Conservation (phyloP, 2,888 invertebrate genomes). For the Drosophila suboccidentalis region DNA sequence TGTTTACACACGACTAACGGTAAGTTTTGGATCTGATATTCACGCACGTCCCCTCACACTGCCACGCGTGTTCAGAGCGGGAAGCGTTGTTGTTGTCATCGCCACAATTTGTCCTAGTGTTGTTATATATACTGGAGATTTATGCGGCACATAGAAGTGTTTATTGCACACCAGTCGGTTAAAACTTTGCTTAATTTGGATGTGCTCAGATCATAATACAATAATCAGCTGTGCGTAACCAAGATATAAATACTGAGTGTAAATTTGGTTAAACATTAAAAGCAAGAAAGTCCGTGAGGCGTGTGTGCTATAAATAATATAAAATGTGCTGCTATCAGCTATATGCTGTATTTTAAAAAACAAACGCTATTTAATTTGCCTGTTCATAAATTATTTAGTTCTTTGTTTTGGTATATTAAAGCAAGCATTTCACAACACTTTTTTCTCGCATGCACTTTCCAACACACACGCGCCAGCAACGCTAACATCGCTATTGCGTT, state of each 20-base stretch:
- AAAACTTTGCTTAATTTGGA: not conserved
- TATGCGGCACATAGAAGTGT: not conserved
- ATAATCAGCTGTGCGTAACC: constrained; percentile 17
- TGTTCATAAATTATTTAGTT: constrained; percentile 16
- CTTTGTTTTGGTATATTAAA: constrained; percentile 37
- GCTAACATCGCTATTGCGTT: constrained; percentile 71
- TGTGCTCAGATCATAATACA: not conserved
- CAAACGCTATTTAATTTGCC: constrained; percentile 2
- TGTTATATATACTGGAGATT: constrained; percentile 42
- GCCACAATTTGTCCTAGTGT: constrained; percentile 49
- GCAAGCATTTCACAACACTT: constrained; percentile 47
- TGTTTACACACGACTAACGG: constrained; percentile 72
- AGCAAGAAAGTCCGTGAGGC: not conserved
- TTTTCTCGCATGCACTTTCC: constrained; percentile 13
- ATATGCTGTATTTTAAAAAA: not conserved
- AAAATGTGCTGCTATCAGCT: not conserved
- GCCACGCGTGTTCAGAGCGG: constrained; percentile 70
- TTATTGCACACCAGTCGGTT: not conserved
- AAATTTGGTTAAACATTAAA: not conserved
- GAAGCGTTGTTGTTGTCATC: constrained; percentile 50
- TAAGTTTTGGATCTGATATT: constrained; percentile 68
- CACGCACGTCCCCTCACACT: constrained; percentile 68
- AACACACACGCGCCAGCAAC: constrained; percentile 63
- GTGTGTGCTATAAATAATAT: not conserved
- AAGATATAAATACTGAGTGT: not conserved